Base-by-base conservation (phyloP, 2,797 vertebrate species). In the Dendrocincla fuliginosa region DNA sequence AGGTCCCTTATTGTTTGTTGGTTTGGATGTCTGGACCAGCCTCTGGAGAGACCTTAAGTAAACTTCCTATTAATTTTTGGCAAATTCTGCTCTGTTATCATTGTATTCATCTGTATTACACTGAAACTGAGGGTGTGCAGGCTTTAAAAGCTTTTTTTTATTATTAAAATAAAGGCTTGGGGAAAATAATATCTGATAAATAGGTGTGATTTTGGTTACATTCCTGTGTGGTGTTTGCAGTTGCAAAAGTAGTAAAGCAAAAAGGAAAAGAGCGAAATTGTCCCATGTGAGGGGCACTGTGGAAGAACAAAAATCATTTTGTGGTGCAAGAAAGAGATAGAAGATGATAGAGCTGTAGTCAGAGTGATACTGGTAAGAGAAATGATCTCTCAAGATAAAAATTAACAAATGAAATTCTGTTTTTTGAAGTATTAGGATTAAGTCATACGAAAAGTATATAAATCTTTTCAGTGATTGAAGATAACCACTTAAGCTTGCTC, bases 381-480 rank as follows among this genome's bases (percentile, higher is more conserved):
- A 90, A 60, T 63, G 5, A 63, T 80, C 44, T 90, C 91, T 86
- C 30, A 69, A 78, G 63, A 80, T 50, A 50, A 59, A 82, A 86
- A 50, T n/a, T 11, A 94, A 46, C 68, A 7, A 6, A 59, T 57
- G 50, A 76, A 82, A 55, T 47, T 44, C 32, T 79, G 13, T 10
- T 24, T 59, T 69, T 79, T 82, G 39, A 89, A 75, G 30, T 59
- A 27, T 28, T 56, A 59, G 53, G 37, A 39, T n/a, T 90, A 85
- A 91, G 46, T 95, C 53, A 88, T 28, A 35, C 24, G 28, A 16
- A 73, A 89, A 44, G 15, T 53, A 68, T 71, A 47, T 77, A 27
- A 69, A 82, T 55, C 11, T 82, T 76, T 78, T 71, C 19, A 49
- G 35, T 49, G 37, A 35, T 7, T 76, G 52, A 85, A 70, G 46